Evolutionary conservation across 2,888 invertebrate genomes (phyloP).

Genomic region (Cecidostiba fungosa): DNA sequence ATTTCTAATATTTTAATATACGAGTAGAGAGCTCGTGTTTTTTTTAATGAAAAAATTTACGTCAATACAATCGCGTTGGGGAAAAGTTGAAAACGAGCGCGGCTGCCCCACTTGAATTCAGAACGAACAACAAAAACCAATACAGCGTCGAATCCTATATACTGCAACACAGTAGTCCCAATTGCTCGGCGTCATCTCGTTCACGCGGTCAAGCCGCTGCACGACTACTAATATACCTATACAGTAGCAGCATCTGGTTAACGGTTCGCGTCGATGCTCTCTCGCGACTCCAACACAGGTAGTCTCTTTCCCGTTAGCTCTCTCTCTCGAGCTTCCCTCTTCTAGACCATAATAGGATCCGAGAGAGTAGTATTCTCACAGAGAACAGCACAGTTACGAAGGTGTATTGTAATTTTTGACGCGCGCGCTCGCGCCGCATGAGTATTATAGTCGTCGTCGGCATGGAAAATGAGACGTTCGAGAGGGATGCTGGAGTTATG

Average conservation of each 20-base stretch:
- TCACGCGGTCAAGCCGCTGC: constrained; percentile 14
- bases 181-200: background rate
- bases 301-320: constrained; percentile 10
- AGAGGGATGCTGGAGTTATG: background rate
- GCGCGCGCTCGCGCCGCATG: background rate
- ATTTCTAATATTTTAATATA: background rate
- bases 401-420: constrained; percentile 4
- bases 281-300: background rate
- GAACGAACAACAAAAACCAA: background rate
- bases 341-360: background rate
- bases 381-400: background rate
- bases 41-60: background rate
- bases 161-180: background rate
- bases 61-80: background rate
- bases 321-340: background rate
- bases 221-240: background rate
- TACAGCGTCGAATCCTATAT: background rate
- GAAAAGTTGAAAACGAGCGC: background rate
- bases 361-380: background rate
- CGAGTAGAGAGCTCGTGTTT: background rate
- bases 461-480: background rate
- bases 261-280: constrained; percentile 22
- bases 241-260: constrained; percentile 18
- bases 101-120: background rate
- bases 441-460: too few species aligned